phyloP scores from a whole-genome alignment of 2,888 invertebrate species.

The Cheilosia variabilis region DNA sequence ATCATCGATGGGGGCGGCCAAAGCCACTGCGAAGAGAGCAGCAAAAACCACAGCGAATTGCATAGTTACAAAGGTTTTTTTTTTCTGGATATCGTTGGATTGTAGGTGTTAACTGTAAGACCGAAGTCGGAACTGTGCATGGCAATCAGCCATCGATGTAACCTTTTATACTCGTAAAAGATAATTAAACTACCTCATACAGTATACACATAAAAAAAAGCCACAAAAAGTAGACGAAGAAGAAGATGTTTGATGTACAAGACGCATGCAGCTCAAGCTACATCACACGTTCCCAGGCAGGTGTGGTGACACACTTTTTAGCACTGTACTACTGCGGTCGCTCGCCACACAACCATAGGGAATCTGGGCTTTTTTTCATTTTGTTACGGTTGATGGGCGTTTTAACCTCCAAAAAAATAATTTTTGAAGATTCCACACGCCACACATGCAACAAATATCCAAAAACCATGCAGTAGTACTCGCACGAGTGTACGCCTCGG shows the following conservation, averaged over 20 bases:
- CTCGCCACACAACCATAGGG: neutral
- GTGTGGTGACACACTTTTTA: conserved; percentile 56
- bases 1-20: conserved; percentile 80
- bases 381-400: conserved; percentile 77
- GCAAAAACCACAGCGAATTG: conserved; percentile 79
- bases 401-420: conserved; percentile 78
- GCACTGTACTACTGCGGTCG: neutral
- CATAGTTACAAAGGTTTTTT: conserved; percentile 76
- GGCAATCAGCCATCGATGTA: conserved; percentile 25
- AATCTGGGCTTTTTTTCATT: neutral
- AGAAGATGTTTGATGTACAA: conserved; percentile 19
- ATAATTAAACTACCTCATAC: conserved; percentile 5
- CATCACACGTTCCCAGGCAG: conserved; percentile 3
- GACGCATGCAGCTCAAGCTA: conserved; percentile 15
- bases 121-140: conserved; percentile 54
- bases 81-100: neutral
- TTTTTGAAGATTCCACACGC: conserved; percentile 76
- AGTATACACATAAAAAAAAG: neutral
- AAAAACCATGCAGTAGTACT: conserved; percentile 31
- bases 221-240: conserved; percentile 13
- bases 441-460: neutral
- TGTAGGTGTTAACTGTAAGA: conserved; percentile 45
- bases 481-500: conserved; percentile 48
- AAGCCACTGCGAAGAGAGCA: conserved; percentile 78
- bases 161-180: conserved; percentile 62